Conservation (phyloP, 2,113 vertebrate genomes). For the Colossoma macropomum region DNA sequence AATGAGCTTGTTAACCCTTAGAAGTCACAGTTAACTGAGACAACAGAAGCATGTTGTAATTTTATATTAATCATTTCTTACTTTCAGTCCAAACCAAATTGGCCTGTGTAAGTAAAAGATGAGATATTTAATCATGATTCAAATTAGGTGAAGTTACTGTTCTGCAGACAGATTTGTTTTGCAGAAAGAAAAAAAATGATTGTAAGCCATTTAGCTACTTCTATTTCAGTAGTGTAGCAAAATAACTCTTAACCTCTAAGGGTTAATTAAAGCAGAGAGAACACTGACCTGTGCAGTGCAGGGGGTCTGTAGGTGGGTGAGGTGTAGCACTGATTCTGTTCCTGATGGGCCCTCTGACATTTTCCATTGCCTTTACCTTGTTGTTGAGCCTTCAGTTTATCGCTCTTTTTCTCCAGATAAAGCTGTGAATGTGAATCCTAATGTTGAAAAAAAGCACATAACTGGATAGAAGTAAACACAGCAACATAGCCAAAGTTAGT, state of each 20-base stretch:
- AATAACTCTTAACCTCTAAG: neutral
- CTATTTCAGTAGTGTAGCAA: neutral
- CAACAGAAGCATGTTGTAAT: too few relatives aligned
- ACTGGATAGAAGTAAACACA: conserved; percentile 74
- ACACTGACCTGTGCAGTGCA: neutral
- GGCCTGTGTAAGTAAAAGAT: too few relatives aligned
- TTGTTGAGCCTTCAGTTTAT: neutral
- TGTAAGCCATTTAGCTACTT: neutral
- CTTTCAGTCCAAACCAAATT: too few relatives aligned
- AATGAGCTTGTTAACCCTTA: too few relatives aligned
- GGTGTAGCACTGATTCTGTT: neutral
- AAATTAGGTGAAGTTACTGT: too few relatives aligned
- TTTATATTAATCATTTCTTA: too few relatives aligned
- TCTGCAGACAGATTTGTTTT: too few relatives aligned
- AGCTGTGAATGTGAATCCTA: conserved; percentile 76
- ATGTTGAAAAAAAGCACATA: conserved; percentile 70
- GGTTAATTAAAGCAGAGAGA: neutral
- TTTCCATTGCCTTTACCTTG: neutral
- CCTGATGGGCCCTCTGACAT: neutral
- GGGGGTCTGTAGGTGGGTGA: neutral
- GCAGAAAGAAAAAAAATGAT: neutral
- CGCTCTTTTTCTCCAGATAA: conserved; percentile 53
- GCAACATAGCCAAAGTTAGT: conserved; percentile 84
- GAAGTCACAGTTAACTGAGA: too few relatives aligned
- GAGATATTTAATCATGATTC: too few relatives aligned